These are phyloP conservation scores for Drosophila melanosoma DNA, from an alignment of 2,888 invertebrate species.

Conservation along the genomic window DNA sequence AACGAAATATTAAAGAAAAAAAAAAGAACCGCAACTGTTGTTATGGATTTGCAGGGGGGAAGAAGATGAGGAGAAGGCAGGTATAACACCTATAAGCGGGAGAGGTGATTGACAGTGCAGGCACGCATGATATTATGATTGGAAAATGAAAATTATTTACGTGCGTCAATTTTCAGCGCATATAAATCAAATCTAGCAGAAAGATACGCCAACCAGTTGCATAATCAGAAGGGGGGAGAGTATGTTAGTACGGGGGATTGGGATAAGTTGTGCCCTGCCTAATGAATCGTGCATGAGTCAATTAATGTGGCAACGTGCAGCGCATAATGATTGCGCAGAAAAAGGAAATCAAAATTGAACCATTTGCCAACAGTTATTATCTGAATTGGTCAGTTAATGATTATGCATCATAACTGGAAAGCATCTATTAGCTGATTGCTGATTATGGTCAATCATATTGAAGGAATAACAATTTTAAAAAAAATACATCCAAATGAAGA, in stretches of 20 bases:
- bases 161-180: slow-evolving; percentile 74
- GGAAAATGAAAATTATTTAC: slow-evolving; percentile 80
- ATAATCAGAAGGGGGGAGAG: not conserved
- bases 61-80: not conserved
- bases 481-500: not conserved
- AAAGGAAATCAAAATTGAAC: slow-evolving; percentile 43
- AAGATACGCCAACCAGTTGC: slow-evolving; percentile 34
- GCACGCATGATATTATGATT: slow-evolving; percentile 78
- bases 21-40: slow-evolving; percentile 32
- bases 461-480: not conserved
- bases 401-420: slow-evolving; percentile 14
- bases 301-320: slow-evolving; percentile 70
- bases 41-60: slow-evolving; percentile 2
- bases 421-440: slow-evolving; percentile 9
- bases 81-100: slow-evolving; percentile 25
- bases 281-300: slow-evolving; percentile 56
- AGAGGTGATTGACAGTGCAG: slow-evolving; percentile 65
- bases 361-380: slow-evolving; percentile 29
- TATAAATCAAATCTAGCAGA: slow-evolving; percentile 72
- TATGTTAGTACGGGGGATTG: not conserved
- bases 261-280: slow-evolving; percentile 8
- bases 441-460: slow-evolving; percentile 9
- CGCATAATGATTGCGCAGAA: slow-evolving; percentile 55
- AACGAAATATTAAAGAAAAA: slow-evolving; percentile 29
- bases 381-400: slow-evolving; percentile 45